phyloP scores from a whole-genome alignment of 2,888 invertebrate genomes.

The Chloromyia formosa region DNA sequence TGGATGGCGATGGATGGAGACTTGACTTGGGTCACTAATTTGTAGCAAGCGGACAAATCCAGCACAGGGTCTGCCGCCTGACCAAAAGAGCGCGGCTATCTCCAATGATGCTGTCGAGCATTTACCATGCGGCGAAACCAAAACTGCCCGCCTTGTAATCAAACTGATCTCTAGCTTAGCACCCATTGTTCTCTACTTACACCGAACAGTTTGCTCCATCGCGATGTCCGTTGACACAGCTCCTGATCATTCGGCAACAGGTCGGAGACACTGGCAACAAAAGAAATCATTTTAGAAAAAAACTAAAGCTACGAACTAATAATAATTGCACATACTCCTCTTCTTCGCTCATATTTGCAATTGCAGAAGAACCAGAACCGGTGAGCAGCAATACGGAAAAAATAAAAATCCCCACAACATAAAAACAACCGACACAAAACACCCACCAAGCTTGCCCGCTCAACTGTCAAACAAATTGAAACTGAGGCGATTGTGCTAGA shows the following conservation, averaged over 20 bases:
- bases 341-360: neutral
- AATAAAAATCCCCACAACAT: neutral
- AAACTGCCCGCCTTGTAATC: too few relatives aligned
- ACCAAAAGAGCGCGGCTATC: too few relatives aligned
- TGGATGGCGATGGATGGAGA: too few relatives aligned
- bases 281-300: neutral
- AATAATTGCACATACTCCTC: neutral
- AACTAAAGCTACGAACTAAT: neutral
- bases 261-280: conserved; percentile 2
- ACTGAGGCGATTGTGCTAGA: neutral
- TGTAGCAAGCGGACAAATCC: too few relatives aligned
- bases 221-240: conserved; percentile 23
- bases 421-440: too few relatives aligned
- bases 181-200: conserved; percentile 32
- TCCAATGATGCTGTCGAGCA: too few relatives aligned
- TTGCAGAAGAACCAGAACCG: neutral
- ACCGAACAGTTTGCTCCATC: conserved; percentile 24
- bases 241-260: conserved; percentile 38
- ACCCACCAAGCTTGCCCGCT: neutral
- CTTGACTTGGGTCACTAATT: too few relatives aligned
- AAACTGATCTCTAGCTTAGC: too few relatives aligned
- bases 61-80: too few relatives aligned
- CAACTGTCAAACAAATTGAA: neutral
- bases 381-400: neutral
- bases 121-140: too few relatives aligned